Evolutionary conservation across 1,140 invertebrate genomes (phyloP), one percentile per base, ranked within the genome.

Genomic region (Nasonia longicornis): DNA sequence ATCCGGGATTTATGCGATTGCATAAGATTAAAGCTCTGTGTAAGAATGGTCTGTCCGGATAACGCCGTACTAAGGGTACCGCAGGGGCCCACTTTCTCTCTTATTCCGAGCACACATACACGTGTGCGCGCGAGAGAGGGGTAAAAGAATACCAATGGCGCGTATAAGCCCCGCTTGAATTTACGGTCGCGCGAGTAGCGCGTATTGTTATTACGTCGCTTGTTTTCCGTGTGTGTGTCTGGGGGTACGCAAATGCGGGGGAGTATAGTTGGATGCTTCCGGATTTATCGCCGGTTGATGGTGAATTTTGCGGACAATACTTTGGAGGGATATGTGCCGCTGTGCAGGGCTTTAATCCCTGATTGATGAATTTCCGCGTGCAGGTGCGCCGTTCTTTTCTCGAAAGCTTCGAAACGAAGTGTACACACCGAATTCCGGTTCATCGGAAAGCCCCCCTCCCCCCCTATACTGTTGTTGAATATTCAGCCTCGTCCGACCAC

Each of bases 271-370:
- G 14, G 38, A n/a, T 11, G 12, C n/a, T 45, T 22, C 2, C 22
- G 22, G 52, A 80, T 80, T 75, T 74, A 74, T 69, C 12, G 72
- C 14, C 20, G n/a, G 2, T 31, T 67, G 58, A 45, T 80, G 45
- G 35, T 70, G 42, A 75, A 75, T 80, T 67, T 75, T n/a, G 45
- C 45, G 45, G 29, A 80, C 79, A 69, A 70, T 80, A 70, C 38
- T 66, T 48, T 66, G 16, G 52, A 48, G 4, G 38, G 8, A 16
- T 12, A 26, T 26, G 26, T 26, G 26, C 26, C 1, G 26, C 26
- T 26, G 26, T 2, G 26, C 26, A 26, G 66, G 2, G 52, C 35
- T 72, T 75, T 80, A 52, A 75, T 69, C 26, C 58, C 38, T 67
- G 63, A 76, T 76, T 76, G 45, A 80, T 80, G 42, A 58, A 80